Evolutionary conservation across 2,888 invertebrate genomes (phyloP).

Genomic region (Papilio demoleus): DNA sequence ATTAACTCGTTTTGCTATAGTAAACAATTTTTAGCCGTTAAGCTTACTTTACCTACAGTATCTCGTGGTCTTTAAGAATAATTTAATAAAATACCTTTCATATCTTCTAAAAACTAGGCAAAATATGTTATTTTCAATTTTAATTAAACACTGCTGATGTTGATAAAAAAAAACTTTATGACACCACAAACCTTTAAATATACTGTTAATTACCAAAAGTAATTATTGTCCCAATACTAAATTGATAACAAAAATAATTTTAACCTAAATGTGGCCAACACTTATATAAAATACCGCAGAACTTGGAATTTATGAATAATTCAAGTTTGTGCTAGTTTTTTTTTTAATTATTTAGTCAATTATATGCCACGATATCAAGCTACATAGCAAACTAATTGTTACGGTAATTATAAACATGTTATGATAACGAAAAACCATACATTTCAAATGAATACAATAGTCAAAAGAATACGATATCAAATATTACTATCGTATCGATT

Average conservation of each 20-base stretch:
- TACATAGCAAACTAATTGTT: slow-evolving; percentile 29
- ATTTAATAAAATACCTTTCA: too few species aligned
- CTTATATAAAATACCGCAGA: slow-evolving; percentile 4
- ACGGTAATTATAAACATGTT: slow-evolving; percentile 30
- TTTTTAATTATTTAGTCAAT: slow-evolving; percentile 34
- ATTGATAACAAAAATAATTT: slow-evolving; percentile 1
- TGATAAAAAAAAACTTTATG: not conserved
- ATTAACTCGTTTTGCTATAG: too few species aligned
- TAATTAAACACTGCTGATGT: not conserved
- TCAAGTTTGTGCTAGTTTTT: slow-evolving; percentile 13
- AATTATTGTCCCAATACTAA: not conserved
- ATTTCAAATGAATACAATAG: not conserved
- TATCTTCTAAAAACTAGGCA: not conserved
- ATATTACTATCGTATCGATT: not conserved
- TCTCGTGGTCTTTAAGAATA: too few species aligned
- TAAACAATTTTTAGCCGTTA: too few species aligned
- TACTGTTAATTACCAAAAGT: not conserved
- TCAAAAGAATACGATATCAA: slow-evolving; percentile 17
- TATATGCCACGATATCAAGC: slow-evolving; percentile 31
- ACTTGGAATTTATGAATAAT: slow-evolving; percentile 32
- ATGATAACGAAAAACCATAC: slow-evolving; percentile 30
- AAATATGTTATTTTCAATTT: not conserved
- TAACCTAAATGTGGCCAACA: slow-evolving; percentile 19
- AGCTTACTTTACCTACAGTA: too few species aligned
- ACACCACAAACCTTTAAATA: not conserved